Evolutionary conservation across 2,113 vertebrate genomes (phyloP).

Genomic region (Trematomus loennbergii): DNA sequence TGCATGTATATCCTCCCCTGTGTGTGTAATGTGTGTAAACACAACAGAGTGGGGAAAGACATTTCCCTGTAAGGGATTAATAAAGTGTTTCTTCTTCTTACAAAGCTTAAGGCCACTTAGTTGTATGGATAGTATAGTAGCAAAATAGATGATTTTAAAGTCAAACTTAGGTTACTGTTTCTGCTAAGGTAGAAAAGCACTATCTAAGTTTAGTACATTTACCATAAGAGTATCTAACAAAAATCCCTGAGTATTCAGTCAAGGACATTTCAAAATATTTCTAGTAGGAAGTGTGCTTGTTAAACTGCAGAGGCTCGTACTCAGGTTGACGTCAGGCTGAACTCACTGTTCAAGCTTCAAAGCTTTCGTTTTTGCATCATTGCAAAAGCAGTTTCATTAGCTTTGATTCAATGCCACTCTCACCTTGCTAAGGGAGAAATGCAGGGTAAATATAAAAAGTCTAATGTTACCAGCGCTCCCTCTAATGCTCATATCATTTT

Average conservation of each 20-base stretch:
- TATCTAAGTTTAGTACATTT: background rate
- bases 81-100: too few relatives aligned
- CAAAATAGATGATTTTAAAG: background rate
- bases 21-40: too few relatives aligned
- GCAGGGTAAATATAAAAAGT: slow-evolving; percentile 9
- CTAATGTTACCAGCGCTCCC: slow-evolving; percentile 32
- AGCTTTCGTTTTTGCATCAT: slow-evolving; percentile 24
- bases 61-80: too few relatives aligned
- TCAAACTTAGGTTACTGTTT: background rate
- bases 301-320: background rate
- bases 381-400: slow-evolving; percentile 27
- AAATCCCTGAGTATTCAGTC: background rate
- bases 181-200: background rate
- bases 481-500: slow-evolving; percentile 58
- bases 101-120: too few relatives aligned
- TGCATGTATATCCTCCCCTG: too few relatives aligned
- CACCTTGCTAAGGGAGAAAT: slow-evolving; percentile 21
- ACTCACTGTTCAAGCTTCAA: background rate
- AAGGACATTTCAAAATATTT: background rate
- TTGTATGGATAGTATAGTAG: too few relatives aligned
- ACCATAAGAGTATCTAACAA: background rate
- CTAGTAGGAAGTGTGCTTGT: background rate
- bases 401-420: slow-evolving; percentile 17
- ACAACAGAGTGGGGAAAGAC: too few relatives aligned
- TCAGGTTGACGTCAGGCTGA: background rate